Percentiles rank a stretch among this genome's conserved stretches.
Conservation (phyloP, 2,797 vertebrate genomes). For the Champsocephalus esox region DNA sequence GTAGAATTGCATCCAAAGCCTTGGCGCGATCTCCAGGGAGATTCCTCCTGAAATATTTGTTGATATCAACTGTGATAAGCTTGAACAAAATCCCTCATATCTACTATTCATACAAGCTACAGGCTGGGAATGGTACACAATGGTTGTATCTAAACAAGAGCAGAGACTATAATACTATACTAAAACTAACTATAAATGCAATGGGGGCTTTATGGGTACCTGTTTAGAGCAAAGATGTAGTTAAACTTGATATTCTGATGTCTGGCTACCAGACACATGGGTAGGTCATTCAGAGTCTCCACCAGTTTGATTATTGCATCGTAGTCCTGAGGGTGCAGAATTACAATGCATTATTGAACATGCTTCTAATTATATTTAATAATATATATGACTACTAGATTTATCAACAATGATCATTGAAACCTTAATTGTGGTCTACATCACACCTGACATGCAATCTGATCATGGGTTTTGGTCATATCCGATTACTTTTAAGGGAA, state of each 20-base stretch:
- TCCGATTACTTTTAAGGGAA: no score
- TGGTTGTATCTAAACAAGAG: background rate
- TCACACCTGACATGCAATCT: background rate
- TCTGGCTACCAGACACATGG: conserved; percentile 85
- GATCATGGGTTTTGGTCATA: background rate
- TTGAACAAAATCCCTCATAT: background rate
- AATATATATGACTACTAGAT: background rate
- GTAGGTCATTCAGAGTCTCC: conserved; percentile 89
- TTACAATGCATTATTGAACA: conserved; percentile 50
- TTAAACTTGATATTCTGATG: conserved; percentile 93
- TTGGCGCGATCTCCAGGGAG: conserved; percentile 87
- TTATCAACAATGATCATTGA: background rate
- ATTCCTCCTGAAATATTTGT: conserved; percentile 85
- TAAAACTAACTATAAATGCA: background rate
- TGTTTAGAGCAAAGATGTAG: conserved; percentile 94
- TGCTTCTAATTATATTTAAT: background rate
- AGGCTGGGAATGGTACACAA: background rate
- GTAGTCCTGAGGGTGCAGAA: conserved; percentile 85
- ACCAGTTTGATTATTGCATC: conserved; percentile 90
- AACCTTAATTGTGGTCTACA: background rate
- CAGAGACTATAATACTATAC: background rate
- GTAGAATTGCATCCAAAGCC: conserved; percentile 88
- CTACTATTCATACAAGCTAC: background rate
- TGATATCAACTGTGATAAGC: background rate
- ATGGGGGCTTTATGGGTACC: conserved; percentile 70